phyloP scores from a whole-genome alignment of 2,113 vertebrate species.

The Myotis davidii region DNA sequence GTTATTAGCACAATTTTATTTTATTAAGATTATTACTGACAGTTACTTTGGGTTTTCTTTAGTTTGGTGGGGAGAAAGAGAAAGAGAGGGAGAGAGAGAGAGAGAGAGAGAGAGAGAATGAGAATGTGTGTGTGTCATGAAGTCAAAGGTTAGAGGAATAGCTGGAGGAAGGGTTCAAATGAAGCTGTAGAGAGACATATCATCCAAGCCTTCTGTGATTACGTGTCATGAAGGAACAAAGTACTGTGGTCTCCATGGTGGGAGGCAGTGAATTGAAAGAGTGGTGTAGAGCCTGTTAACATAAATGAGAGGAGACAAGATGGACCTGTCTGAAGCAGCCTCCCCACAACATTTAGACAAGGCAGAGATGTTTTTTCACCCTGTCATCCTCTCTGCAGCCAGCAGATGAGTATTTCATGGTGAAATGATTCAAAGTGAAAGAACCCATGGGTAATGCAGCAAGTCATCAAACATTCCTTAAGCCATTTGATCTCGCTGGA shows the following conservation, averaged over 20 bases:
- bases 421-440: slow-evolving; percentile 73
- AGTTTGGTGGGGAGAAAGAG: background rate
- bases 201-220: slow-evolving; percentile 26
- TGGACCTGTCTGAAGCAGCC: slow-evolving; percentile 63
- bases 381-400: slow-evolving; percentile 73
- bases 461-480: slow-evolving; percentile 65
- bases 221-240: slow-evolving; percentile 43
- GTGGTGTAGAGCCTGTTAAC: slow-evolving; percentile 75
- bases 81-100: too few species aligned
- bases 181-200: slow-evolving; percentile 50
- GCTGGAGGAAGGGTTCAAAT: background rate
- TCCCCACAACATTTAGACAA: slow-evolving; percentile 81
- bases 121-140: background rate
- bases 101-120: too few species aligned
- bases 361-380: slow-evolving; percentile 80
- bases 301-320: slow-evolving; percentile 81
- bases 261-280: slow-evolving; percentile 73
- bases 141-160: background rate
- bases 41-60: background rate
- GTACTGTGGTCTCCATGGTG: slow-evolving; percentile 63
- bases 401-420: slow-evolving; percentile 79
- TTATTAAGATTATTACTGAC: background rate
- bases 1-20: slow-evolving; percentile 14
- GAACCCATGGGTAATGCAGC: slow-evolving; percentile 70
- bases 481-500: slow-evolving; percentile 39